Percentiles rank a stretch among this genome's conserved stretches.
These are phyloP conservation scores for Megathymus violae DNA, from an alignment of 1,140 invertebrate species.

Conservation along the genomic window DNA sequence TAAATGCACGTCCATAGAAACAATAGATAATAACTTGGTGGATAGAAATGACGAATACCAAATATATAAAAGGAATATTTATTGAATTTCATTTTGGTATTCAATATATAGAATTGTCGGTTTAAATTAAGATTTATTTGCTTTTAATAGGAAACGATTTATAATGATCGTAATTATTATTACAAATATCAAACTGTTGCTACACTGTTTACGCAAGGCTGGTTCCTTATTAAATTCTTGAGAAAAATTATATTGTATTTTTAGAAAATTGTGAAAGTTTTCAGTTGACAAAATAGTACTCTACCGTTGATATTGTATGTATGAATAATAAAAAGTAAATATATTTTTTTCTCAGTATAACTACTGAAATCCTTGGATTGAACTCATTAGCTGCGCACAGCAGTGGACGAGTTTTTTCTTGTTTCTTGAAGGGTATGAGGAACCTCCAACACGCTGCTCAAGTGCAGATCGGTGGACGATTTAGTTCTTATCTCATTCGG, in stretches of 20 bases:
- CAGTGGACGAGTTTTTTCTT: too few species aligned
- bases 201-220: constrained; percentile 12
- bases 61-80: neutral
- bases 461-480: too few species aligned
- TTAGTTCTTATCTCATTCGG: too few species aligned
- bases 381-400: too few species aligned
- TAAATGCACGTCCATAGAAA: too few species aligned
- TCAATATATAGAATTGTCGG: neutral
- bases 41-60: too few species aligned
- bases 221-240: constrained; percentile 9
- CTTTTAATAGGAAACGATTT: constrained; percentile 12
- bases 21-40: neutral
- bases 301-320: too few species aligned
- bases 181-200: constrained; percentile 16
- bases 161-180: constrained; percentile 20
- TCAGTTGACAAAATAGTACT: constrained; percentile 1
- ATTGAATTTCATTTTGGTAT: neutral
- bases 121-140: constrained; percentile 15
- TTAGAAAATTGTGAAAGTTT: neutral
- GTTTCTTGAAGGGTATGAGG: too few species aligned
- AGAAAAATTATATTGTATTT: constrained; percentile 16
- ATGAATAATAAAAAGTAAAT: too few species aligned
- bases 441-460: too few species aligned
- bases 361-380: too few species aligned
- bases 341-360: too few species aligned